Percentiles rank a stretch among this genome's conserved stretches.
These are phyloP conservation scores for Muscicapa adusta DNA, from an alignment of 2,113 vertebrate genomes.

Conservation along the genomic window DNA sequence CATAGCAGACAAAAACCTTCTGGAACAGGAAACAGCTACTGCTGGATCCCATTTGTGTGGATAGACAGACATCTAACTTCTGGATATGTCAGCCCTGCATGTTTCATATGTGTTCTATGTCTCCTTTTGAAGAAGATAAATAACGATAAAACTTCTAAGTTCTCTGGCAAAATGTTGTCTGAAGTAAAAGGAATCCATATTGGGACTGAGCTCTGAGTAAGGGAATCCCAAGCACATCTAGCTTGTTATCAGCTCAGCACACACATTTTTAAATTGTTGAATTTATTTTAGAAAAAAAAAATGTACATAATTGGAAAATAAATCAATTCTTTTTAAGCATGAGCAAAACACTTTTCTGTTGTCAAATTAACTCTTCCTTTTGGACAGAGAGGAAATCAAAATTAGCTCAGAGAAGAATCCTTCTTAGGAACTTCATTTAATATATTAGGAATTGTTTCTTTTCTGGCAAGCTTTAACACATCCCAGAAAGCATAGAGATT, in stretches of 20 bases:
- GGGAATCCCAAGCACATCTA: not conserved
- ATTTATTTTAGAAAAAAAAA: constrained; percentile 56
- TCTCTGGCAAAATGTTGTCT: not conserved
- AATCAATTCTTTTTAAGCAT: constrained; percentile 54
- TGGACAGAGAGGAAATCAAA: constrained; percentile 59
- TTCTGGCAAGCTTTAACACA: constrained; percentile 45
- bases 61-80: not conserved
- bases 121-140: not conserved
- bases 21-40: not conserved
- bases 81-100: not conserved
- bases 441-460: constrained; percentile 50
- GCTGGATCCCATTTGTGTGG: not conserved
- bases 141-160: not conserved
- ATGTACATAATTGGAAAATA: constrained; percentile 28
- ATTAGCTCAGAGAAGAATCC: constrained; percentile 19
- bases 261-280: constrained; percentile 46
- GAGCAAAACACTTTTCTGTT: constrained; percentile 43
- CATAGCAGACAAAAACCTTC: not conserved
- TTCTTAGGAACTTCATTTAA: constrained; percentile 49
- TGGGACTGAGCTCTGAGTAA: not conserved
- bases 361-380: constrained; percentile 44
- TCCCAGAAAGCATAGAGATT: constrained; percentile 56
- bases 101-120: not conserved
- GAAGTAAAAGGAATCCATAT: not conserved
- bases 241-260: constrained; percentile 1